Base-by-base conservation (phyloP, 2,888 invertebrate genomes). In the Brachyptera putata region DNA sequence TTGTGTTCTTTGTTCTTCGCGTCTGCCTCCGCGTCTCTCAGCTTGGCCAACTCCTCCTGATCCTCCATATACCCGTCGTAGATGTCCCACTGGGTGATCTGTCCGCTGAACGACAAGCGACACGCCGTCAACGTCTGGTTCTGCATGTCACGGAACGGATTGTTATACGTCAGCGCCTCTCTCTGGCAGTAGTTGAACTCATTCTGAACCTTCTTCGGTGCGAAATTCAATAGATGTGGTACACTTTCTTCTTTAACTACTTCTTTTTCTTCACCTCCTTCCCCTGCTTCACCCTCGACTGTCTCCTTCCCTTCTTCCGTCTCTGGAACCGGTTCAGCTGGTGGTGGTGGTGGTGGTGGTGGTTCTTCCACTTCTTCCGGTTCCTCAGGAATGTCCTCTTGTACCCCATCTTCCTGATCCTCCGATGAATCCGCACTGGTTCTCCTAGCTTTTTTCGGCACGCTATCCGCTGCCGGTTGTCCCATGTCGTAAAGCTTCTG, bases 111-210 rank as follows among this genome's bases (percentile, higher is more conserved):
- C 49, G 81, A 84, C 0, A 84, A 87, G 65, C 90, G 81, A 0
- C 94, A 89, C 1, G 95, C 95, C 14, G 95, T 95, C 62, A 91
- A 82, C 0, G 95, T 95, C 77, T 95, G 93, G 1, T 92, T 93
- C 39, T 87, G 75, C 66, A 79, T 74, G 60, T 82, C 80, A 82
- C 83, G 64, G 16, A 66, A 66, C 0, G 89, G 86, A 72, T 83
- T 84, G 64, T 81, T 83, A 70, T 85, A 87, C 0, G 95, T 95
- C 49, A 95, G 83, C 0, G 94, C 89, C 2, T 93, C 95, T 65
- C 96, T 79, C 74, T 96, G 96, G 69, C 94, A 94, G 74, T 87
- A 96, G 77, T 96, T 96, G 71, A 96, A 96, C 74, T 95, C 94
- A 75, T 96, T 96, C 1, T 92, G 90, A 4, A 95, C 77, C 71